Conservation (phyloP, 2,113 vertebrate genomes). For the Gila orcuttii region DNA sequence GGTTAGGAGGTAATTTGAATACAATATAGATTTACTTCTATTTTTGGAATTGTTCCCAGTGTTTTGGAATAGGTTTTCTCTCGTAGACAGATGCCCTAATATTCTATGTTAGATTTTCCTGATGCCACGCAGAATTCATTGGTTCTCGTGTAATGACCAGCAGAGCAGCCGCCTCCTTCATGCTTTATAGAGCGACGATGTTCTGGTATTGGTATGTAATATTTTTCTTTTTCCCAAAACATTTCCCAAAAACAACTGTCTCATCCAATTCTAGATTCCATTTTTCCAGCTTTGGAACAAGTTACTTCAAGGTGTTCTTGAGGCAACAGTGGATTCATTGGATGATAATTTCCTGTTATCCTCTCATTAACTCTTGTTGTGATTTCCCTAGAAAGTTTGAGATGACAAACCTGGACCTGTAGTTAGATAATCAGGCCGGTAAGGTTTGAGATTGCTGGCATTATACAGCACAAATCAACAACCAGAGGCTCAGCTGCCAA, state of each 20-base stretch:
- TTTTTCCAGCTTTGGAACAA: too few relatives aligned
- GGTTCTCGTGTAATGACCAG: background rate
- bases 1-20: background rate
- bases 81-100: background rate
- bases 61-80: background rate
- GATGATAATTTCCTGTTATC: background rate
- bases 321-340: background rate
- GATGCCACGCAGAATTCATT: background rate
- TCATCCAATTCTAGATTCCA: background rate
- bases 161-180: background rate
- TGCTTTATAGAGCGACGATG: too few relatives aligned
- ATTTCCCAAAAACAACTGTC: background rate
- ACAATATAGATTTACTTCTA: background rate
- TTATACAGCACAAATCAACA: too few relatives aligned
- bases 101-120: background rate
- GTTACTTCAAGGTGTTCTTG: background rate
- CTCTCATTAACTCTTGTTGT: too few relatives aligned
- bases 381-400: too few relatives aligned
- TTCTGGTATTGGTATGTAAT: too few relatives aligned
- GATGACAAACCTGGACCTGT: too few relatives aligned
- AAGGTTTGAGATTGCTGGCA: too few relatives aligned
- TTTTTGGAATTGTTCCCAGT: background rate
- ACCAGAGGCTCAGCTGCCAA: too few relatives aligned
- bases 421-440: too few relatives aligned
- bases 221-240: background rate